Base-by-base conservation (phyloP, 2,888 invertebrate species). In the Amorpha juglandis region DNA sequence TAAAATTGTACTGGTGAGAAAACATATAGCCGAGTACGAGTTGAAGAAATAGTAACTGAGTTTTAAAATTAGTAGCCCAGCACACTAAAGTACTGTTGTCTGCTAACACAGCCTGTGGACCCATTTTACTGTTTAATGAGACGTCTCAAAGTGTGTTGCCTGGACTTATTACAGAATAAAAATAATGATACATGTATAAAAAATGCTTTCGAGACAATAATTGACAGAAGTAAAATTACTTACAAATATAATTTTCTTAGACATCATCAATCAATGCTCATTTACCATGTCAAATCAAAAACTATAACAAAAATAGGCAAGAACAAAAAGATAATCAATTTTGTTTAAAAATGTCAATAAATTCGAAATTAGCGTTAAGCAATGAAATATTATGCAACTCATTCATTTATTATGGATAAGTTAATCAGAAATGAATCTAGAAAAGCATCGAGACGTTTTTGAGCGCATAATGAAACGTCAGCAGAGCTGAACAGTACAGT, bases 1-100 rank as follows among this genome's bases (percentile, higher is more conserved):
- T 71, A 74, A 74, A 78, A 74, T 78, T 73, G 70, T 67, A 21
- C n/a, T 12, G n/a, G 38, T 6, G 12, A 12, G 12, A 16, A 38
- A 12, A 38, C 21, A 51, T 19, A 51, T 35, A n/a, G 16, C 51
- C 19, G 19, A 51, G 38, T 19, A 19, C 9, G 33, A 35, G 63
- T 50, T 21, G 21, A 21, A 51, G 6, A 58, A 45, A 45, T 42
- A 42, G n/a, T 58, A 19, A 50, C 50, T 50, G 19, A 19, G 50
- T 50, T 42, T 42, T 14, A 58, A 55, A 35, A 35, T 16, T 11
- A 19, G 8, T 19, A 42, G 16, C 19, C 38, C 58, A 58, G 19
- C 7, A 19, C 58, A 38, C 16, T 38, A 16, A 55, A 58, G 58
- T 16, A 58, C 9, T n/a, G n/a, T 33, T 16, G 55, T 42, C 12